Evolutionary conservation across 1,140 invertebrate genomes (phyloP).

Genomic region (Zophobas morio): DNA sequence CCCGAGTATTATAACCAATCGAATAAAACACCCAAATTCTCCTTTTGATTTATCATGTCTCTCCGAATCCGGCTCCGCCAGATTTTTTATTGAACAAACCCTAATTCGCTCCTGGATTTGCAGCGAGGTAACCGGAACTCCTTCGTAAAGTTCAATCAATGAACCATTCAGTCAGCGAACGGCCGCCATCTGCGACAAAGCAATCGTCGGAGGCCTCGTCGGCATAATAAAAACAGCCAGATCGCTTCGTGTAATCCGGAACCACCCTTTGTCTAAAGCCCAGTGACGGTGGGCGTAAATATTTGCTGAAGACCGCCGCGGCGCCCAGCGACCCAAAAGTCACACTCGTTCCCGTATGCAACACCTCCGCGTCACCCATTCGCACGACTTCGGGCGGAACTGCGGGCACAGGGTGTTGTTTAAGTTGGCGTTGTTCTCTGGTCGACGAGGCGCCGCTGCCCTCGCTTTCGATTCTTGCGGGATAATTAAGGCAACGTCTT

Average conservation of each 20-base stretch:
- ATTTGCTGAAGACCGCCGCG: too few relatives aligned
- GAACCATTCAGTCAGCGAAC: slow-evolving; percentile 36
- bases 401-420: too few relatives aligned
- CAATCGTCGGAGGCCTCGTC: slow-evolving; percentile 38
- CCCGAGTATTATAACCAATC: too few relatives aligned
- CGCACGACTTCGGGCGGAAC: too few relatives aligned
- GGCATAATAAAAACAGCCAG: slow-evolving; percentile 50
- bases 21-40: too few relatives aligned
- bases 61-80: too few relatives aligned
- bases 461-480: slow-evolving; percentile 49
- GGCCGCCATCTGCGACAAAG: slow-evolving; percentile 40
- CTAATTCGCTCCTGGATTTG: not conserved
- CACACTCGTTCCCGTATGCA: too few relatives aligned
- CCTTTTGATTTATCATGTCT: too few relatives aligned
- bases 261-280: slow-evolving; percentile 49
- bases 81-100: not conserved
- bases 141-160: slow-evolving; percentile 45
- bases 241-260: slow-evolving; percentile 49
- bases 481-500: slow-evolving; percentile 16
- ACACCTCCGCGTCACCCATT: too few relatives aligned
- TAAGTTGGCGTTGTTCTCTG: too few relatives aligned
- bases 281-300: not conserved
- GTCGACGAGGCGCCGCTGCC: too few relatives aligned
- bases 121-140: slow-evolving; percentile 4
- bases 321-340: too few relatives aligned